Evolutionary conservation across 2,797 vertebrate species (phyloP).

Genomic region (Gymnopithys bicolor): DNA sequence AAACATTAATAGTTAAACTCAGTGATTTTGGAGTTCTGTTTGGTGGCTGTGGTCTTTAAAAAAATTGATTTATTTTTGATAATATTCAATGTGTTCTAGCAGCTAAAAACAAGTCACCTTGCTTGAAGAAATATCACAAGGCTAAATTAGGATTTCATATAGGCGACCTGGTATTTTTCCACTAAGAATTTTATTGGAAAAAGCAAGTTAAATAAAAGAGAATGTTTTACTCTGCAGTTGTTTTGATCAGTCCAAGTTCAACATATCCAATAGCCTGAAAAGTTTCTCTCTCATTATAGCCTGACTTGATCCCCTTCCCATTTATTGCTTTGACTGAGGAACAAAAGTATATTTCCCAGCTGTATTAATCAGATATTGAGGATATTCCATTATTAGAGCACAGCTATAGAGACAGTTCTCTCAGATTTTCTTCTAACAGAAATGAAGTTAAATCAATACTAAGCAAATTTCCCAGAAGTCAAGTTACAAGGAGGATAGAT

Average conservation of each 20-base stretch:
- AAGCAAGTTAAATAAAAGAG: not conserved
- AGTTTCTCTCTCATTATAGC: not conserved
- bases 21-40: not conserved
- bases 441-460: slow-evolving; percentile 40
- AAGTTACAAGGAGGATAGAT: not conserved
- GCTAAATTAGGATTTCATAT: not conserved
- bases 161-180: not conserved
- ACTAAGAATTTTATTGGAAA: not conserved
- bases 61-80: not conserved
- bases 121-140: not conserved
- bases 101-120: not conserved
- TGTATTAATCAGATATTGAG: slow-evolving; percentile 1
- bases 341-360: not conserved
- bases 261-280: not conserved
- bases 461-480: slow-evolving; percentile 21
- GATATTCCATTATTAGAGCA: not conserved
- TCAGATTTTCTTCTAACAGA: not conserved
- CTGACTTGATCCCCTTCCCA: not conserved
- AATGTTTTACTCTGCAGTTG: not conserved
- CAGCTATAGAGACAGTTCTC: not conserved
- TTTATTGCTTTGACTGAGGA: not conserved
- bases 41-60: not conserved
- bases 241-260: not conserved
- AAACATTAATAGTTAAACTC: not conserved
- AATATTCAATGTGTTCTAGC: not conserved